A percentile compares a stretch with the other conserved stretches of the same genome.
These are phyloP conservation scores for Astreopora myriophthalma DNA, from an alignment of 64 coral and sea anemone species.

Conservation along the genomic window DNA sequence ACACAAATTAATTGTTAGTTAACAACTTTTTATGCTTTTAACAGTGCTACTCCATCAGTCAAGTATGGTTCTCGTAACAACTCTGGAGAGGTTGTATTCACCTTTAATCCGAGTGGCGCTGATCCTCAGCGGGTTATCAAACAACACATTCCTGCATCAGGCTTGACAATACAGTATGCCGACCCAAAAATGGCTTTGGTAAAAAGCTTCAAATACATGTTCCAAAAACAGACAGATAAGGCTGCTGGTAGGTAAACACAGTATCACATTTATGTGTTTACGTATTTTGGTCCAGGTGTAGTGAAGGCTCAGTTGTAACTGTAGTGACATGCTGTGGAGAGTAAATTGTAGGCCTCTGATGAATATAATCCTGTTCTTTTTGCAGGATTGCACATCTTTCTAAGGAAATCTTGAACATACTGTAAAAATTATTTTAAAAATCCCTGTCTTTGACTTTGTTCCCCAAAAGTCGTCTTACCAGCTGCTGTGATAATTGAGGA, in stretches of 20 bases:
- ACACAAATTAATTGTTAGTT: too few species aligned
- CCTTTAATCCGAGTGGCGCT: slow-evolving; percentile 62
- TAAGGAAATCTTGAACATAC: too few species aligned
- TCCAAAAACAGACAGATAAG: slow-evolving; percentile 94
- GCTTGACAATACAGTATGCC: slow-evolving; percentile 40
- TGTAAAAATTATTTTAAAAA: too few species aligned
- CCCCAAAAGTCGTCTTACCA: slow-evolving; percentile 16
- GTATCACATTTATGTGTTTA: not conserved
- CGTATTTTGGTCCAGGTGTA: too few species aligned
- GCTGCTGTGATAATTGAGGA: slow-evolving; percentile 18
- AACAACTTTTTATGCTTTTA: not conserved
- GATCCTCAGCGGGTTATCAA: not conserved
- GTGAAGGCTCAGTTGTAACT: too few species aligned
- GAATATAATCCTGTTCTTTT: too few species aligned
- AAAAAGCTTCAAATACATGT: slow-evolving; percentile 92
- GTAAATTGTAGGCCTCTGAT: too few species aligned
- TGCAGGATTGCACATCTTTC: too few species aligned
- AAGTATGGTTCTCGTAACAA: slow-evolving; percentile 87
- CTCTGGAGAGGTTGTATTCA: slow-evolving; percentile 91
- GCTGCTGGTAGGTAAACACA: slow-evolving; percentile 60
- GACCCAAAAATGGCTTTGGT: slow-evolving; percentile 57
- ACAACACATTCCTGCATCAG: not conserved
- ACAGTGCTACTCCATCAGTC: slow-evolving; percentile 85
- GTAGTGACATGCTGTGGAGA: too few species aligned
- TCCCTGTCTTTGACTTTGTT: too few species aligned